These are phyloP conservation scores for Philotrypesis tridentata DNA, from an alignment of 1,140 invertebrate species.

Conservation along the genomic window DNA sequence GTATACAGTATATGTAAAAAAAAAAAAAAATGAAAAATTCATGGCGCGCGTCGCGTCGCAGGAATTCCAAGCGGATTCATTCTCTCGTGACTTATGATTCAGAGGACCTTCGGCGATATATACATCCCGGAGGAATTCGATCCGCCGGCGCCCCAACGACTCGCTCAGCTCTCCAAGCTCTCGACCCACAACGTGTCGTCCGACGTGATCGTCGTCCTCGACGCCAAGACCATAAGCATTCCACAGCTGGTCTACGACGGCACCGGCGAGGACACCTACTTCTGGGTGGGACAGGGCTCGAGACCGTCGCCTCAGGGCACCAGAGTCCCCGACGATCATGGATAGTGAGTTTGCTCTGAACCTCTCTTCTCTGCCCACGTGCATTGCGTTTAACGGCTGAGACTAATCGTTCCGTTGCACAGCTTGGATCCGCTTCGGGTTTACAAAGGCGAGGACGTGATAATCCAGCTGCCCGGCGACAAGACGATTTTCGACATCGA, in stretches of 20 bases:
- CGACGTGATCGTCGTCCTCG: conserved; percentile 83
- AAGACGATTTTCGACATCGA: conserved; percentile 88
- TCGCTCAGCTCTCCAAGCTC: conserved; percentile 81
- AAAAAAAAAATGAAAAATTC: neutral
- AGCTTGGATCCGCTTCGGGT: conserved; percentile 82
- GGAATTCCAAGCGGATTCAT: too few species aligned
- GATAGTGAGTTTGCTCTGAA: conserved; percentile 85
- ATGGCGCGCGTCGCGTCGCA: too few species aligned
- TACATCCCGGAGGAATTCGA: conserved; percentile 94
- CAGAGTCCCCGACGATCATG: conserved; percentile 92
- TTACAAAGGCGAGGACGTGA: conserved; percentile 85
- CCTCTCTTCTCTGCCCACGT: too few species aligned
- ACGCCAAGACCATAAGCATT: conserved; percentile 87
- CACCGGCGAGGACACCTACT: conserved; percentile 84
- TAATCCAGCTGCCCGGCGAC: conserved; percentile 86
- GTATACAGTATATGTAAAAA: too few species aligned
- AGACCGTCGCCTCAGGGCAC: conserved; percentile 86
- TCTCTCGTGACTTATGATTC: conserved; percentile 11
- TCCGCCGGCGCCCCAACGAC: conserved; percentile 83
- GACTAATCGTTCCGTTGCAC: neutral
- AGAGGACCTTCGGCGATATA: conserved; percentile 92
- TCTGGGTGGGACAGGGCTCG: conserved; percentile 91
- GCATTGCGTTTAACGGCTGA: neutral
- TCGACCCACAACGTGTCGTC: conserved; percentile 82
- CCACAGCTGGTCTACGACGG: conserved; percentile 87